These are phyloP conservation scores for Diuraphis noxia DNA, from an alignment of 1,140 invertebrate species.

Conservation along the genomic window DNA sequence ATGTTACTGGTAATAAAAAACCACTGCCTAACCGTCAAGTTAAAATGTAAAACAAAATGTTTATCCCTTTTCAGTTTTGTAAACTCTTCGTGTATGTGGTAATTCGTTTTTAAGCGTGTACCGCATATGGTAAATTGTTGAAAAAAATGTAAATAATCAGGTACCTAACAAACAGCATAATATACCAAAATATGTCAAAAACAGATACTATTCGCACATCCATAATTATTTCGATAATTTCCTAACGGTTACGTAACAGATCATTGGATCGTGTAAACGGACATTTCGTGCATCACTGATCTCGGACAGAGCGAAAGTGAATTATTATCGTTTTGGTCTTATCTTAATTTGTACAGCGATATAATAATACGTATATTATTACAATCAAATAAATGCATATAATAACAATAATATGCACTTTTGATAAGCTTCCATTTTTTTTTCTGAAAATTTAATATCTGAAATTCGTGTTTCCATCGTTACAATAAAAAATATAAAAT, in stretches of 20 bases:
- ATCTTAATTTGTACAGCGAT: not conserved
- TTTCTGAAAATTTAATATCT: not conserved
- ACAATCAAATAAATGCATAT: not conserved
- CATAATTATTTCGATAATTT: conserved; percentile 18
- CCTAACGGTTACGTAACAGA: not conserved
- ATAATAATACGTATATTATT: not conserved
- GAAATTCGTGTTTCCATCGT: not conserved
- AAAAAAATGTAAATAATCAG: not conserved
- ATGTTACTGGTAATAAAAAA: not conserved
- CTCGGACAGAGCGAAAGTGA: conserved; percentile 30
- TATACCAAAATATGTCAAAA: not conserved
- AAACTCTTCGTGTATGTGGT: not conserved
- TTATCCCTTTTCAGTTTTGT: not conserved
- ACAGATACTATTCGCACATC: not conserved
- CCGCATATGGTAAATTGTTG: not conserved
- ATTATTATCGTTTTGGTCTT: conserved; percentile 2
- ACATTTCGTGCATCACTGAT: conserved; percentile 39
- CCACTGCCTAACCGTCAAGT: not conserved
- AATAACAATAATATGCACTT: not conserved
- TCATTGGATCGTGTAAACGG: conserved; percentile 36
- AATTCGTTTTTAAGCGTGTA: not conserved
- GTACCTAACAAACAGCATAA: not conserved
- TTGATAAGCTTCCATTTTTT: not conserved
- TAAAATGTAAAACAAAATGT: not conserved
- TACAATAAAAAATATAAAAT: not conserved